Conservation (phyloP, 2,888 invertebrate species). For the Pseudoips prasinana region DNA sequence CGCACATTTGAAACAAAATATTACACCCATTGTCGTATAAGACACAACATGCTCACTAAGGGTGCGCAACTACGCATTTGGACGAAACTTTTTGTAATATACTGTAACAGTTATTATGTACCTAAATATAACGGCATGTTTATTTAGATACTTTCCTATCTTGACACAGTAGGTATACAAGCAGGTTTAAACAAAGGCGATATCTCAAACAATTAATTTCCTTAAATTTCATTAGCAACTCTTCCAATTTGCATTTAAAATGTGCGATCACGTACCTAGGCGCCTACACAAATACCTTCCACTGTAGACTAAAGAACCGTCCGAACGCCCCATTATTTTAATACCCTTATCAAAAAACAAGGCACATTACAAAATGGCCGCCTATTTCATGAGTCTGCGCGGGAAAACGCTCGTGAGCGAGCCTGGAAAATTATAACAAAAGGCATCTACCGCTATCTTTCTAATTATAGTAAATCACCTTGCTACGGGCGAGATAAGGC, state of each 20-base stretch:
- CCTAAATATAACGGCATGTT: slow-evolving; percentile 1
- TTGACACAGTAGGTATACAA: slow-evolving; percentile 7
- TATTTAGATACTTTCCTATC: slow-evolving; percentile 16
- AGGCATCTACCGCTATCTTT: slow-evolving; percentile 82
- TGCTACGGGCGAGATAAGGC: slow-evolving; percentile 79
- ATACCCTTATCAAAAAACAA: slow-evolving; percentile 82
- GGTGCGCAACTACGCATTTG: too few relatives aligned
- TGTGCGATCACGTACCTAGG: slow-evolving; percentile 71
- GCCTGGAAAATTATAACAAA: slow-evolving; percentile 82
- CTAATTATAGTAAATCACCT: slow-evolving; percentile 83
- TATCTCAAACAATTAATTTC: slow-evolving; percentile 45
- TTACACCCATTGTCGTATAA: not conserved
- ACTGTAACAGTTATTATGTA: not conserved
- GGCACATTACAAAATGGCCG: slow-evolving; percentile 80
- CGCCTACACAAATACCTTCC: slow-evolving; percentile 60
- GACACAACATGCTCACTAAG: slow-evolving; percentile 1
- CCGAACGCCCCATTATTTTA: slow-evolving; percentile 76
- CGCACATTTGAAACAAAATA: slow-evolving; percentile 1
- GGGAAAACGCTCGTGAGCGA: slow-evolving; percentile 75
- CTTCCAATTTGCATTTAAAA: slow-evolving; percentile 73
- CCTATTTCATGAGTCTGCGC: slow-evolving; percentile 78
- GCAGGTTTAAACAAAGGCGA: slow-evolving; percentile 30
- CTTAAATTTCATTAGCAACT: slow-evolving; percentile 69
- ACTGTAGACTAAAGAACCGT: slow-evolving; percentile 66
- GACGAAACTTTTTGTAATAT: too few relatives aligned